phyloP scores from a whole-genome alignment of 2,113 vertebrate species.

The Alexandromys fortis region DNA sequence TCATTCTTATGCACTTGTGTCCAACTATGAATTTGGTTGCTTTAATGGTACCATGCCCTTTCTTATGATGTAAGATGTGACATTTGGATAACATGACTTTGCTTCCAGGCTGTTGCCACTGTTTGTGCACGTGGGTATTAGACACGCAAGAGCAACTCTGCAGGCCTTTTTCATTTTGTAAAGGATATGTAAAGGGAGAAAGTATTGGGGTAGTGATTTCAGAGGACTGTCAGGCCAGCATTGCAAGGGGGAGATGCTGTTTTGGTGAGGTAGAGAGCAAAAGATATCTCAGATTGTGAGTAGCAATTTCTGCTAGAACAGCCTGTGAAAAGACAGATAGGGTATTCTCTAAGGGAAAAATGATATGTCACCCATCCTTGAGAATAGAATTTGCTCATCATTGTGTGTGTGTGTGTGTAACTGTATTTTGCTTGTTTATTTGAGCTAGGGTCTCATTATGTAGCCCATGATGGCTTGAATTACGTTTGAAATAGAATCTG shows the following conservation, averaged over 20 bases:
- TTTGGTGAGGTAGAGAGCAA: background rate
- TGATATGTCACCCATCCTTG: background rate
- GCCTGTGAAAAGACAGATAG: background rate
- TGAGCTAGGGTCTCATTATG: background rate
- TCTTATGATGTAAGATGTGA: background rate
- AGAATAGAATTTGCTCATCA: background rate
- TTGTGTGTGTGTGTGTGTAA: background rate
- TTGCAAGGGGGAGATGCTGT: background rate
- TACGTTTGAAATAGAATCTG: slow-evolving; percentile 27
- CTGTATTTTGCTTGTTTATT: background rate
- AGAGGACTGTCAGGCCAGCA: background rate
- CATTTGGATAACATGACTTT: background rate
- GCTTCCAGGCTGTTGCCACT: background rate
- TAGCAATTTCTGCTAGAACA: background rate
- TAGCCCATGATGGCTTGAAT: background rate
- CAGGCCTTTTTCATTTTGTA: background rate
- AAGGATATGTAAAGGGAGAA: background rate
- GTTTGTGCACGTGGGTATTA: background rate
- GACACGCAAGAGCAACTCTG: background rate
- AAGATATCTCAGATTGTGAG: background rate
- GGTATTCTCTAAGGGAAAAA: background rate
- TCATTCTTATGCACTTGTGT: background rate
- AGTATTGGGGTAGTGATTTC: background rate
- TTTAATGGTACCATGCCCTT: background rate
- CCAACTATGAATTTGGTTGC: background rate